These are phyloP conservation scores for Cassiopea xamachana DNA, from an alignment of 30 jellyfish, hydroid and myxozoan genomes.

Conservation along the genomic window DNA sequence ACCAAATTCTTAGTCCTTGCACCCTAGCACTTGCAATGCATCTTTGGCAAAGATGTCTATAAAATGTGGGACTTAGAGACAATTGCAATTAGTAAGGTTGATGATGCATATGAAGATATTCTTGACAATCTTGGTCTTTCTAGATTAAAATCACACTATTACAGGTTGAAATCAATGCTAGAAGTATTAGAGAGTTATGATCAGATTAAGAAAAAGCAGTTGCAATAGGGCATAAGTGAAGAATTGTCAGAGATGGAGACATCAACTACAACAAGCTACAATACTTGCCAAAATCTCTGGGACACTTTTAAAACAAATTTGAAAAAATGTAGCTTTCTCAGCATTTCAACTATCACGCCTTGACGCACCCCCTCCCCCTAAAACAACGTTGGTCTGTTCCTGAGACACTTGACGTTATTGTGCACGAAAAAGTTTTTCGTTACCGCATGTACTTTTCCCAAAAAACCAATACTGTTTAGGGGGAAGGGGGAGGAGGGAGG, in stretches of 20 bases:
- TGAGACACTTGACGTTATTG: no score
- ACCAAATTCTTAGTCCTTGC: background rate
- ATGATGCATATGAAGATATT: background rate
- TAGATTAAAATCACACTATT: background rate
- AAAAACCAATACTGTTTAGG: no score
- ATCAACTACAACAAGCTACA: background rate
- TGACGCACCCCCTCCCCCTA: no score
- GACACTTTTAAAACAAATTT: no score
- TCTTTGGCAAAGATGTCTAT: background rate
- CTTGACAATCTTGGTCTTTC: background rate
- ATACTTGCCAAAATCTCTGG: no score
- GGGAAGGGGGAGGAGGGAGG: no score
- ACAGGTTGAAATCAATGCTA: background rate
- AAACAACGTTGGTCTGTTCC: no score
- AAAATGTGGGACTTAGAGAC: conserved; percentile 16
- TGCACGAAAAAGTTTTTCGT: no score
- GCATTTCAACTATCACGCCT: no score
- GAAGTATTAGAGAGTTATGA: background rate
- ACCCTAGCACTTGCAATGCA: background rate
- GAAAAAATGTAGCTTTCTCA: no score
- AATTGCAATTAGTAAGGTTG: conserved; percentile 1
- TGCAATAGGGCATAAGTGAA: background rate
- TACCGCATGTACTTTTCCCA: no score
- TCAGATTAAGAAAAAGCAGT: background rate
- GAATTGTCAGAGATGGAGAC: background rate